These are phyloP conservation scores for Heliconius cydno DNA, from an alignment of 2,888 invertebrate species.

Conservation along the genomic window DNA sequence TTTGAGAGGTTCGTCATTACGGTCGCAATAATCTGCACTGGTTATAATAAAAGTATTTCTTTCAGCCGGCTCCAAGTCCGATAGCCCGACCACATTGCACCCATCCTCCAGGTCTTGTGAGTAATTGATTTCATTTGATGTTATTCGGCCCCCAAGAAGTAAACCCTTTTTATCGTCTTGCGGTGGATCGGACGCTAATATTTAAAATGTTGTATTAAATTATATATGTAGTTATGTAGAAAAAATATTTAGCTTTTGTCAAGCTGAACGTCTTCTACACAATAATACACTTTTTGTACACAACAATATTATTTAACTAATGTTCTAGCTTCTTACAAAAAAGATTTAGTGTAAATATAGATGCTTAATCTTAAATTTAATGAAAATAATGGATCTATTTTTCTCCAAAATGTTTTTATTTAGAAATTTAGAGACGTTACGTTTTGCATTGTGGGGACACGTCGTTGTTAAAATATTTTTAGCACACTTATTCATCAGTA, in stretches of 20 bases:
- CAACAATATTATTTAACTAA: too few relatives aligned
- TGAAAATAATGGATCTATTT: background rate
- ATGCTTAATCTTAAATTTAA: too few relatives aligned
- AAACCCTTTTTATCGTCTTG: constrained; percentile 63
- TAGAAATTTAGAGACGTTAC: background rate
- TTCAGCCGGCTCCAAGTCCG: constrained; percentile 57
- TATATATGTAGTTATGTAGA: background rate
- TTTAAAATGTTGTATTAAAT: background rate
- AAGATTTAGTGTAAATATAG: too few relatives aligned
- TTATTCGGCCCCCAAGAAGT: constrained; percentile 70
- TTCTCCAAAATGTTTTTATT: background rate
- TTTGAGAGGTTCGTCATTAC: constrained; percentile 68
- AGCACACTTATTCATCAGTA: too few relatives aligned
- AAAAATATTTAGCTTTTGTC: too few relatives aligned
- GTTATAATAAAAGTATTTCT: constrained; percentile 68
- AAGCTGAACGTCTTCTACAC: too few relatives aligned
- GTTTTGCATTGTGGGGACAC: background rate
- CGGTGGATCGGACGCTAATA: constrained; percentile 66
- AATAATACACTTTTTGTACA: too few relatives aligned
- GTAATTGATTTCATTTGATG: constrained; percentile 68
- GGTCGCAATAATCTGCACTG: constrained; percentile 74
- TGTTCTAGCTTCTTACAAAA: too few relatives aligned
- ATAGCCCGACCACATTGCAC: constrained; percentile 61
- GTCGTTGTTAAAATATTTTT: background rate
- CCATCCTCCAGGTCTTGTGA: constrained; percentile 74